Evolutionary conservation across 2,888 invertebrate species (phyloP), one percentile per base, ranked within the genome.

Genomic region (Gastracanthus pulcherrimus): DNA sequence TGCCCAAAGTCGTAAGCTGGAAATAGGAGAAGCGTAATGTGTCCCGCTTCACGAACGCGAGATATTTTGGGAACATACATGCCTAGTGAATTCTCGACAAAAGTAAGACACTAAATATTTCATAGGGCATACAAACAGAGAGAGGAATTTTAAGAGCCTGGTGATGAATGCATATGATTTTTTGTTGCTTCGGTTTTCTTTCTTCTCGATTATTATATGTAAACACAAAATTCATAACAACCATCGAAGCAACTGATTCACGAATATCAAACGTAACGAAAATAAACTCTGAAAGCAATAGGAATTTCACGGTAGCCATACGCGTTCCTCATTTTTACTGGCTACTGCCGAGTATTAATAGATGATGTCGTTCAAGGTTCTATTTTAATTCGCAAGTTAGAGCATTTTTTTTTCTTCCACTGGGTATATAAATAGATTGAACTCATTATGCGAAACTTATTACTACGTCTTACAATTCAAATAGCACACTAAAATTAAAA

Each of bases 11-110:
- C 51, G 71, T 78, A 78, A 48, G 58, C 79, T 79, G 71, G 67
- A 79, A 79, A 75, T 82, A 79, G 79, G 58, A 75, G 75, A 58
- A 71, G 81, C 72, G 75, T 75, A 75, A 78, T 75, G 75, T 75
- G 75, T 78, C 75, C 62, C 74, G 62, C 19, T 75, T 82, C 41
- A 70, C 66, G 64, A 66, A 38, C 38, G 26, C 19, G 26, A 19
- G 31, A n/a, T 78, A 81, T 77, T 67, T 81, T 81, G 62, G 41
- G 77, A 77, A 29, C 64, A 19, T n/a, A n/a, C 51, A 29, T 51
- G 66, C 71, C 64, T 55, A 16, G 55, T 29, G 77, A 62, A 77
- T 74, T 72, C 69, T 62, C n/a, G 62, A 69, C 77, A 62, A 58
- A 69, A 77, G 58, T 62, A 23, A 51, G 51, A 48, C 71, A 29